Evolutionary conservation across 2,888 invertebrate species (phyloP).

Genomic region (Blera fallax): DNA sequence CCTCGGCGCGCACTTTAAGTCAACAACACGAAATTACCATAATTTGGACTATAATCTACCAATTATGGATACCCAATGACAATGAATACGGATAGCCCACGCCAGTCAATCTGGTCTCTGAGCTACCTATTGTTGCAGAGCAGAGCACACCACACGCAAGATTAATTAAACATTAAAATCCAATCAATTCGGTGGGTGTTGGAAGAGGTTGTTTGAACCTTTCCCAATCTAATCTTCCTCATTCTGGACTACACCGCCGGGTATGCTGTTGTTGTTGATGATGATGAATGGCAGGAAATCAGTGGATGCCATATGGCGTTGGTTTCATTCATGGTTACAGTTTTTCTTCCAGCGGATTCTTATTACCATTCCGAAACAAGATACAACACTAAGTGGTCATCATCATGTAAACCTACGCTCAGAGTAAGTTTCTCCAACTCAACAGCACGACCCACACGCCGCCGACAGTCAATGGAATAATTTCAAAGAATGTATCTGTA

Average conservation of each 20-base stretch:
- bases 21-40: constrained; percentile 44
- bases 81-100: constrained; percentile 47
- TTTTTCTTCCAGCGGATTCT: constrained; percentile 1
- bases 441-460: constrained; percentile 43
- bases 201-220: constrained; percentile 4
- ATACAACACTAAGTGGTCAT: constrained; percentile 64
- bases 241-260: background rate
- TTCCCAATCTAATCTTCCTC: constrained; percentile 21
- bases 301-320: constrained; percentile 47
- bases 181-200: constrained; percentile 63
- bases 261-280: constrained; percentile 38
- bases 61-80: constrained; percentile 43
- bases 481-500: constrained; percentile 4
- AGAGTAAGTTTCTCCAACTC: constrained; percentile 46
- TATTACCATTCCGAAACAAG: constrained; percentile 16
- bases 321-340: constrained; percentile 18
- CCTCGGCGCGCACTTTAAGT: background rate
- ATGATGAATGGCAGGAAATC: constrained; percentile 63
- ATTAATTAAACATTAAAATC: constrained; percentile 61
- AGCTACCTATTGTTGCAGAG: background rate
- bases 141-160: background rate
- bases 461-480: constrained; percentile 22
- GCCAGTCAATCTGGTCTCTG: background rate
- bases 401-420: constrained; percentile 57
- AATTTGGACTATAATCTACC: constrained; percentile 47